Base-by-base conservation (phyloP, 2,113 vertebrate genomes). In the Pelmatolapia mariae region DNA sequence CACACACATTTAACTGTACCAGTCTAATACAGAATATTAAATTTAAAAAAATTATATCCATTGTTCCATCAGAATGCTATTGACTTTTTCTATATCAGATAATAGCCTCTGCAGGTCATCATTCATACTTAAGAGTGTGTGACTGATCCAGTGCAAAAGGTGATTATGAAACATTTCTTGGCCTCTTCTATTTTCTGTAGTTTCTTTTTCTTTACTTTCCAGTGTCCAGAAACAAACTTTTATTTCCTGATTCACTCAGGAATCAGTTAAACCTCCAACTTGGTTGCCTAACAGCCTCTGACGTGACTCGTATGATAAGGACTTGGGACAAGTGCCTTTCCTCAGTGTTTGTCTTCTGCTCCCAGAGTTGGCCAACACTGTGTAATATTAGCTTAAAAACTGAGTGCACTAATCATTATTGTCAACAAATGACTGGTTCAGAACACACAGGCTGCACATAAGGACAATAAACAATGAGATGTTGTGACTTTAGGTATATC, bases 11-110 rank as follows among this genome's bases (percentile, higher is more conserved):
- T 90, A 84, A 82, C 88, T 81, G 82, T 79, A 85, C 43, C 57
- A 86, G 18, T 56, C 50, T 15, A 88, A 82, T 50, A 45, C 45
- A 7, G 57, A 4, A 13, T 81, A 81, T 68, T 18, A 83, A 80
- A 91, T 86, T 31, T 9, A 9, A 68, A 22, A 16, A 29, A 81
- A 61, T 38, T 19, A 26, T 85, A 81, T 79, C 84, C 85, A 86
- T 59, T 91, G 91, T 91, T 91, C 89, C 89, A 89, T 90, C 85
- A 91, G 76, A 84, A 83, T n/a, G 3, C 38, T 92, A 92, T 91
- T 89, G 93, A 89, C 88, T 87, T 89, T 87, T 91, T 83, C 52
- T 83, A 9, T 79, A 83, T 91, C 87, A 73, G 89, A 93, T 92
- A 92, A 92, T 93, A 33, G 78, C 54, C 50, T 92, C 43, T 85